Percentiles rank a stretch among this genome's conserved stretches.
phyloP scores from a whole-genome alignment of 2,113 vertebrate genomes.

The Rhodinocichla rosea region DNA sequence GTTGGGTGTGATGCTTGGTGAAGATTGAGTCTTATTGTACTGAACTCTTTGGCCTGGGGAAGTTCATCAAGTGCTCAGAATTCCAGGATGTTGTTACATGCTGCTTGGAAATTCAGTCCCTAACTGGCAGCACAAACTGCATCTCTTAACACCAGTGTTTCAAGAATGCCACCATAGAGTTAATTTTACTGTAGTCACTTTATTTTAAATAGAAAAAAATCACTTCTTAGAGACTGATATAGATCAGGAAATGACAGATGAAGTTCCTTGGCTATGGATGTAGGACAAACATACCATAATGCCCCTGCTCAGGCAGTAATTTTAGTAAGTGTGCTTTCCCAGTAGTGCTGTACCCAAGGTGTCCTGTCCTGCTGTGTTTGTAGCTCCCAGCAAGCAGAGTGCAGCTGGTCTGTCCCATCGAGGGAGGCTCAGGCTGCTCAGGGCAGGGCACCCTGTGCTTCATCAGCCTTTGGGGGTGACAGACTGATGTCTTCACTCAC shows the following conservation, averaged over 20 bases:
- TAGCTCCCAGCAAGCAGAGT: accelerated
- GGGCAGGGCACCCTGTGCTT: not conserved
- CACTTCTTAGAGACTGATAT: not conserved
- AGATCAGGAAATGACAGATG: not conserved
- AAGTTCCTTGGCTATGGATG: not conserved
- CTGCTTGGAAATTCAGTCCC: not conserved
- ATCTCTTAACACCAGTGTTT: not conserved
- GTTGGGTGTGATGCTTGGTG: not conserved
- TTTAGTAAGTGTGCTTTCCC: constrained; percentile 42
- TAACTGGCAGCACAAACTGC: not conserved
- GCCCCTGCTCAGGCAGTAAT: constrained; percentile 17
- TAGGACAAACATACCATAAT: constrained; percentile 15
- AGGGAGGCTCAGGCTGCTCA: not conserved
- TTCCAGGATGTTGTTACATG: not conserved
- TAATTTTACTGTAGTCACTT: constrained; percentile 33
- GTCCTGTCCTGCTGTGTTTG: not conserved
- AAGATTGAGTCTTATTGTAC: not conserved
- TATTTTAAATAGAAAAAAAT: constrained; percentile 38
- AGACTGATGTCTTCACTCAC: not conserved
- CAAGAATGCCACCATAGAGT: not conserved
- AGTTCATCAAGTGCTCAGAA: not conserved
- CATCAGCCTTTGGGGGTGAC: not conserved
- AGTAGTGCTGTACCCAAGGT: not conserved
- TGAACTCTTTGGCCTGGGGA: not conserved
- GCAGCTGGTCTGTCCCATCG: accelerated